These are phyloP conservation scores for chimpanzee (Pan troglodytes) DNA, from an alignment of 2,113 vertebrate species.

Conservation along the genomic window NHGRI_mPanTro3-v2.1_pri NC_086015.1:14710001-14710500, in stretches of 20 bases:
- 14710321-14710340: background rate
- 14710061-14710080: background rate
- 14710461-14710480: background rate
- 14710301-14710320: background rate
- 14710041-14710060: background rate
- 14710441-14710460: background rate
- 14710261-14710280: background rate
- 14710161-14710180: background rate
- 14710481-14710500: background rate
- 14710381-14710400: background rate
- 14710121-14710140: background rate
- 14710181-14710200: background rate
- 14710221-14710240: background rate
- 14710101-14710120: background rate
- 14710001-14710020: background rate
- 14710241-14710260: background rate
- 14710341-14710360: accelerated
- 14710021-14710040: background rate
- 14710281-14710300: background rate
- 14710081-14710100: background rate
- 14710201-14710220: background rate
- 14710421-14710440: background rate
- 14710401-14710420: background rate
- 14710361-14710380: background rate
- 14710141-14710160: background rate